These are phyloP conservation scores for Psophia crepitans DNA, from an alignment of 2,113 vertebrate genomes.

Conservation along the genomic window DNA sequence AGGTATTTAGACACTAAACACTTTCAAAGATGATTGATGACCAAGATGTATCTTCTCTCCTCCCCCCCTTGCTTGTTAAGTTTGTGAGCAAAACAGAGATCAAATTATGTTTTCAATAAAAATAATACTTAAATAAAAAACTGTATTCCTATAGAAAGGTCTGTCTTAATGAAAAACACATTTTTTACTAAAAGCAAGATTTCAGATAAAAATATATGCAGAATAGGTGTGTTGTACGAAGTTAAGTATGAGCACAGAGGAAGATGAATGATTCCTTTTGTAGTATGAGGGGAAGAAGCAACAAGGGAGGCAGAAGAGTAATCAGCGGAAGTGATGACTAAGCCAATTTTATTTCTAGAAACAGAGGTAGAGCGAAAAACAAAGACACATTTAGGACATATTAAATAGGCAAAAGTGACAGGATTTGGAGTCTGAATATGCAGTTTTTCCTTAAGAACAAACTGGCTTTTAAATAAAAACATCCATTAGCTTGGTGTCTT, in stretches of 20 bases:
- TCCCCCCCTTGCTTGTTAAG: neutral
- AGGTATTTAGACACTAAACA: neutral
- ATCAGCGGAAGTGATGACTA: neutral
- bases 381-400: neutral
- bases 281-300: neutral
- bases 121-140: neutral
- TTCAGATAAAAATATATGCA: neutral
- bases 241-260: neutral
- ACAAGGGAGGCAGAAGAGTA: neutral
- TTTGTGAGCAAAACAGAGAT: neutral
- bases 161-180: neutral
- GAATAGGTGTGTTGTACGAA: neutral
- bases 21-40: neutral
- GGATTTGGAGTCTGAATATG: neutral
- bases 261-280: neutral
- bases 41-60: neutral
- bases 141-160: neutral
- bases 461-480: neutral
- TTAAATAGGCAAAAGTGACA: neutral
- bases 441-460: neutral
- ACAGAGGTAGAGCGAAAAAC: neutral
- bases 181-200: neutral
- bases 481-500: neutral
- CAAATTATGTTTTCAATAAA: neutral
- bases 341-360: neutral